Evolutionary conservation across 2,797 vertebrate species (phyloP).

Genomic region (Eleutherodactylus coqui): DNA sequence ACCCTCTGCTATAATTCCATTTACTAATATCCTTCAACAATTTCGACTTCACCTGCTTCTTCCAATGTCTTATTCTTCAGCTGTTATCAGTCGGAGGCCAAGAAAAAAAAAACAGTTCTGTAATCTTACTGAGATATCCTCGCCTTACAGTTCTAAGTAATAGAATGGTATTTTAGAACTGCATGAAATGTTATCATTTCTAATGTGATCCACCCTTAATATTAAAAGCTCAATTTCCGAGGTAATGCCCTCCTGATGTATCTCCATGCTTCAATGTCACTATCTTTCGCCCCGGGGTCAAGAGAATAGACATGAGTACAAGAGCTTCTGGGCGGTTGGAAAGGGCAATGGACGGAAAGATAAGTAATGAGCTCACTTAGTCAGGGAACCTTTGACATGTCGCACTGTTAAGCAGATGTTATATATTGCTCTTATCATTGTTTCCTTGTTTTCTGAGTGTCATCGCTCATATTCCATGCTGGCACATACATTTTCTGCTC

Average conservation of each 20-base stretch:
- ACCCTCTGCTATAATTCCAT: not conserved
- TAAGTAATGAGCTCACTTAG: constrained; percentile 45
- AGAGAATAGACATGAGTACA: constrained; percentile 34
- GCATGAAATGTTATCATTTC: constrained; percentile 26
- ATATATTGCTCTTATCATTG: constrained; percentile 38
- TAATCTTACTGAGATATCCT: not conserved
- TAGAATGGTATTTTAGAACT: not conserved
- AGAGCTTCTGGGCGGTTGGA: constrained; percentile 23
- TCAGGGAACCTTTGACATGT: constrained; percentile 8
- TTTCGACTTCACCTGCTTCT: constrained; percentile 3
- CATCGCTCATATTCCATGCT: constrained; percentile 9
- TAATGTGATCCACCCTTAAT: constrained; percentile 3
- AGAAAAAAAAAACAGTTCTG: not conserved
- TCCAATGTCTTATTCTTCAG: not conserved
- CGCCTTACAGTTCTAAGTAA: not conserved
- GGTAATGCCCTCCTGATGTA: constrained; percentile 49
- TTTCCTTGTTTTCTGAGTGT: constrained; percentile 31
- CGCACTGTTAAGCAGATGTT: constrained; percentile 33
- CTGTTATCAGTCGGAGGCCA: not conserved
- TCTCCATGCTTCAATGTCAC: constrained; percentile 44
- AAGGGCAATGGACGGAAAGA: constrained; percentile 36
- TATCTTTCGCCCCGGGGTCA: constrained; percentile 34
- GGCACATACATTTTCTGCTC: constrained; percentile 17
- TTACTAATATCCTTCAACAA: not conserved
- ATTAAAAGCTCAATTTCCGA: constrained; percentile 27